phyloP scores from a whole-genome alignment of 2,797 vertebrate genomes.

The Melanotaenia maccullochi region DNA sequence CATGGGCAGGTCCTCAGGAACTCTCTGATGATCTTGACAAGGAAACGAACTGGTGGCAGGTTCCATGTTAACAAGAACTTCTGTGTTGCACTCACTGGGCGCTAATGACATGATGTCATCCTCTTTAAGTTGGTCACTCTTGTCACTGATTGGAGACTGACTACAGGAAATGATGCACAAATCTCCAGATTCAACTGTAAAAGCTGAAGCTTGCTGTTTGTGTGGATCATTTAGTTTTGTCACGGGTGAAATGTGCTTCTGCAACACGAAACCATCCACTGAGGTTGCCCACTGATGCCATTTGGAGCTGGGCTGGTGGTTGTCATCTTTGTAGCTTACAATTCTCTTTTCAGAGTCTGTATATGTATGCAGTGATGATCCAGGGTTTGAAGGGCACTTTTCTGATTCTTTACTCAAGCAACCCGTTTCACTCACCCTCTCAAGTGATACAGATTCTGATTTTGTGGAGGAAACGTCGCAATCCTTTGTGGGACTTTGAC shows the following conservation, averaged over 20 bases:
- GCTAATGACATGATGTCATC: conserved; percentile 77
- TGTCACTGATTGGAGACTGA: conserved; percentile 48
- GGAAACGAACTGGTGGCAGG: conserved; percentile 49
- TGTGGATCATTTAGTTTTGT: conserved; percentile 20
- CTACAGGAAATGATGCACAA: conserved; percentile 39
- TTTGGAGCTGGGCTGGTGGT: conserved; percentile 10
- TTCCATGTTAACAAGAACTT: conserved; percentile 82
- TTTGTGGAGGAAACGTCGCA: conserved; percentile 43
- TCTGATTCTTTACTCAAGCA: conserved; percentile 40
- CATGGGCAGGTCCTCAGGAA: conserved; percentile 85
- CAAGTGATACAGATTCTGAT: conserved; percentile 61
- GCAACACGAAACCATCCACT: conserved; percentile 22
- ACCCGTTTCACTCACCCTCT: conserved; percentile 62
- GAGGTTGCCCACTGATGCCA: conserved; percentile 9
- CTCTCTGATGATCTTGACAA: conserved; percentile 36
- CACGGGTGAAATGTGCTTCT: conserved; percentile 30
- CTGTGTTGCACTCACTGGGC: conserved; percentile 88
- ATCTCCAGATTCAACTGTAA: conserved; percentile 27
- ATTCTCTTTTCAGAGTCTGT: conserved; percentile 37
- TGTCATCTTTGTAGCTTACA: conserved; percentile 12
- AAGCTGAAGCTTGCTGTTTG: conserved; percentile 27
- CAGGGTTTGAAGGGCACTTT: conserved; percentile 30
- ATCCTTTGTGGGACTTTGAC: conserved; percentile 11
- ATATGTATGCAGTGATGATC: conserved; percentile 37
- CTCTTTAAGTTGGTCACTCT: conserved; percentile 58